A percentile compares a stretch with the other conserved stretches of the same genome.
Conservation (phyloP, 2,888 invertebrate species). For the Euclidia mi region DNA sequence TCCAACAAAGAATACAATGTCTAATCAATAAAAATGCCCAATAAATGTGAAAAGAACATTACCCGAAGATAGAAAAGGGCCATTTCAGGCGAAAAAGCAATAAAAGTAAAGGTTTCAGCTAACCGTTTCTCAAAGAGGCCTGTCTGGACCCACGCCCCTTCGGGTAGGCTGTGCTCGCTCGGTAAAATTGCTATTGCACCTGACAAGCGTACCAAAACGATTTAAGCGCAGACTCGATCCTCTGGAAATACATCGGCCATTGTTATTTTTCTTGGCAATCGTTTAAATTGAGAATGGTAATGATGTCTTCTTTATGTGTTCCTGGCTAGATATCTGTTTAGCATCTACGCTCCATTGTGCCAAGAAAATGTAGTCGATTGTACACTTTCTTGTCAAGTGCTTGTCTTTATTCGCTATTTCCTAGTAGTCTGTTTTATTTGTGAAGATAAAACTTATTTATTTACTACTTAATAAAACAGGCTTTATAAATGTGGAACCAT, state of each 20-base stretch:
- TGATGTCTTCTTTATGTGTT: slow-evolving; percentile 45
- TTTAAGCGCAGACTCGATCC: slow-evolving; percentile 45
- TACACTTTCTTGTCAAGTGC: neutral
- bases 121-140: slow-evolving; percentile 72
- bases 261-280: slow-evolving; percentile 50
- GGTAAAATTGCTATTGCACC: slow-evolving; percentile 78
- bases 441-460: too few species aligned
- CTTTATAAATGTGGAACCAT: too few species aligned
- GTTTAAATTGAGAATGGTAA: slow-evolving; percentile 47
- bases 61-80: slow-evolving; percentile 58
- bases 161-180: slow-evolving; percentile 55
- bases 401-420: too few species aligned
- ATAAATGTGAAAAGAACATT: slow-evolving; percentile 65
- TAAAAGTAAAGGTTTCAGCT: slow-evolving; percentile 71
- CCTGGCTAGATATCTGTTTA: slow-evolving; percentile 25
- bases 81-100: slow-evolving; percentile 53
- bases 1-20: slow-evolving; percentile 17
- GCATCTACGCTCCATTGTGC: neutral
- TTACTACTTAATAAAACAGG: too few species aligned
- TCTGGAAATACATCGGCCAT: slow-evolving; percentile 35
- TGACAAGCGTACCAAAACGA: slow-evolving; percentile 71
- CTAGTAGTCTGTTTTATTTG: too few species aligned
- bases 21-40: slow-evolving; percentile 60
- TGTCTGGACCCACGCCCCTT: slow-evolving; percentile 66
- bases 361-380: neutral